Evolutionary conservation across 2,797 vertebrate genomes (phyloP).

Genomic region (Thaleichthys pacificus): DNA sequence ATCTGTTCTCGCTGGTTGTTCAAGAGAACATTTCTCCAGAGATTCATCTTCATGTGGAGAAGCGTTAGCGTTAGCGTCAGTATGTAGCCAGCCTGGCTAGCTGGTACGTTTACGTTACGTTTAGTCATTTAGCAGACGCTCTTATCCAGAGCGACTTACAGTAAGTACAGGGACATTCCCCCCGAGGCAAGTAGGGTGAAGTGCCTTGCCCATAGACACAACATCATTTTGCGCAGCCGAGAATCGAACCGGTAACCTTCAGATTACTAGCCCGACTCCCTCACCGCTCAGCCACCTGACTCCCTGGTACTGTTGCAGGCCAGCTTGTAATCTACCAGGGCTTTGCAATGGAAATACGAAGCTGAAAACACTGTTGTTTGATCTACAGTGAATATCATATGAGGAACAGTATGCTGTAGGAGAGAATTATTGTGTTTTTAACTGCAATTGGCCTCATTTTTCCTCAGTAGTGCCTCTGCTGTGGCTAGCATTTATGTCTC

Average conservation of each 20-base stretch:
- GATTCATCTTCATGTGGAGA: slow-evolving; percentile 55
- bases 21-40: slow-evolving; percentile 28
- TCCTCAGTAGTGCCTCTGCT: neutral
- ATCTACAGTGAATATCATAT: slow-evolving; percentile 44
- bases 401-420: slow-evolving; percentile 47
- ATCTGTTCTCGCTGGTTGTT: slow-evolving; percentile 36
- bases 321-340: slow-evolving; percentile 40
- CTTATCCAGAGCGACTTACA: too few species aligned
- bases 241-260: too few species aligned
- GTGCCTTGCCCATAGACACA: too few species aligned
- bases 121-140: too few species aligned
- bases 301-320: slow-evolving; percentile 20
- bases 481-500: neutral
- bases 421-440: slow-evolving; percentile 47
- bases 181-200: too few species aligned
- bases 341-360: slow-evolving; percentile 18
- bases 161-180: too few species aligned
- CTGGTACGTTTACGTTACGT: too few species aligned
- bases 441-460: too few species aligned
- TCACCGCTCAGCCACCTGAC: too few species aligned
- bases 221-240: too few species aligned
- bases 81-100: slow-evolving; percentile 26
- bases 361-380: slow-evolving; percentile 29
- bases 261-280: too few species aligned
- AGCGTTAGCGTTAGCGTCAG: neutral